Evolutionary conservation across 2,797 vertebrate genomes (phyloP), one percentile per base, ranked within the genome.

Genomic region (Margarornis squamiger): DNA sequence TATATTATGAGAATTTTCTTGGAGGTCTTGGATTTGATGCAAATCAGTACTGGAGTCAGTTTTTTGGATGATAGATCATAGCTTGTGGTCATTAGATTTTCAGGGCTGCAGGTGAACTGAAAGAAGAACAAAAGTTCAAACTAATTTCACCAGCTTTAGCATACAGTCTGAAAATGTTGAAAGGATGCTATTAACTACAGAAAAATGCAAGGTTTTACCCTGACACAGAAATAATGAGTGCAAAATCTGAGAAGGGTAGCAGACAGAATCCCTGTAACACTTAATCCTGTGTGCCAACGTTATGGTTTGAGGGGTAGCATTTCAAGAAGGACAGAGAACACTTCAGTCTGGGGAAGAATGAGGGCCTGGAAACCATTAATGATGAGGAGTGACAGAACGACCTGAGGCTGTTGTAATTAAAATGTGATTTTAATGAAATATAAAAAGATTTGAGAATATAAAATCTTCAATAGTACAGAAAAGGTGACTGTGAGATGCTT

Each of bases 221-320:
- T 67, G 39, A 22, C 8, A 30, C 21, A 36, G 3, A 79, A 87
- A 68, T 59, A 54, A 74, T 13, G 3, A 75, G 4, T 41, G 14
- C 39, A 57, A 75, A 58, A 36, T 36, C 21, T 19, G 22, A 39
- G 46, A 55, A 9, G 9, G 24, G 30, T 3, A 55, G 10, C 4
- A n/a, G 21, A 4, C 51, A 62, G 27, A 7, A 51, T 39, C 49
- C 13, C 0, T 1, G 5, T 24, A 70, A 23, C 13, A n/a, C 12
- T 58, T 61, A 14, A 39, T 49, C 5, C 29, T 88, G 3, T 27
- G 26, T 55, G 15, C 23, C 12, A n/a, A 7, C 1, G 4, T 51
- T n/a, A 22, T 43, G 63, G 3, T 17, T 63, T 76, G 55, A 6
- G 15, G 17, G 5, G 5, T 3, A 29, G 14, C 49, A 32, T 81